Base-by-base conservation (phyloP, 1,140 invertebrate species). In the Brachionus rubens region DNA sequence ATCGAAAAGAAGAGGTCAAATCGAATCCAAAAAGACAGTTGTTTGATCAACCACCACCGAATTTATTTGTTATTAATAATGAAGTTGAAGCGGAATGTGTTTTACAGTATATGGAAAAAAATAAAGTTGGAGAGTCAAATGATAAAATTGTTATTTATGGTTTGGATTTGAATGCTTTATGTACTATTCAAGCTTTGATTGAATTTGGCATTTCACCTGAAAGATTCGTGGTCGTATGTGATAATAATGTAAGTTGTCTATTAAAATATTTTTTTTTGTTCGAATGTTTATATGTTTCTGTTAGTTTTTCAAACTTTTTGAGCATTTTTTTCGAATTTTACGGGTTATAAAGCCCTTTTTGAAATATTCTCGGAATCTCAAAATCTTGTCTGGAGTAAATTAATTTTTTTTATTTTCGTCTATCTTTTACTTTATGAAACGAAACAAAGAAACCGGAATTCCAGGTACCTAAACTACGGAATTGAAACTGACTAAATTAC, bases 31-130 rank as follows among this genome's bases (percentile, higher is more conserved):
- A 81, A 46, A 77, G 79, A 16, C 75, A 80, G 6, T 82, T 78
- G 40, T 36, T 70, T n/a, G 81, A 54, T 6, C 47, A 24, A 9
- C 78, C 78, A 14, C 83, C 82, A n/a, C 79, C 78, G 28, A 83
- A 84, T 77, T 77, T 85, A 7, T 84, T 82, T 50, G 68, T 80
- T 10, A 75, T 85, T 21, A 85, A 85, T 80, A 82, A 84, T 79
- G 76, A 76, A 7, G 82, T 80, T 76, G 82, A 85, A 78, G 82
- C 82, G 24, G 82, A 80, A 28, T 79, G 81, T 9, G 77, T 79
- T 3, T 78, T 84, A 1, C 80, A 82, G 78, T 82, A 79, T 81
- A 78, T 81, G 30, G 80, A 84, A 26, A 48, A 33, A 24, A 12
- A 19, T 30, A 72, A 72, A 54, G 5, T 72, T n/a, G 46, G 41